Evolutionary conservation across 2,113 vertebrate genomes (phyloP).

Genomic region (Paradoxurus hermaphroditus): DNA sequence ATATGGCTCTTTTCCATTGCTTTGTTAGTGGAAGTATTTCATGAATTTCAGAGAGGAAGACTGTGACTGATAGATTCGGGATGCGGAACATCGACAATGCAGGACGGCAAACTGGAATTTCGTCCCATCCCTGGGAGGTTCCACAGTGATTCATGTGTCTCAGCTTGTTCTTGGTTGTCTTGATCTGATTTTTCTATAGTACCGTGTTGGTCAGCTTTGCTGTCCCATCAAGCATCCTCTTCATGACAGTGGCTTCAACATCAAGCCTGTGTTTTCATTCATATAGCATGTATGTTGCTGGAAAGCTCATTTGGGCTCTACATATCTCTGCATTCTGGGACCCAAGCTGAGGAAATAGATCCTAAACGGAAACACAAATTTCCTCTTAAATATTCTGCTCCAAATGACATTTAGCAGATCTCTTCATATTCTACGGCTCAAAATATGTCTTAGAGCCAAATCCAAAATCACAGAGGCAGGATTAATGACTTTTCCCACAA

Average conservation of each 20-base stretch:
- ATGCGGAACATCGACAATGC: background rate
- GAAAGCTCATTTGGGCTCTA: background rate
- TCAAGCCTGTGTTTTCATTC: background rate
- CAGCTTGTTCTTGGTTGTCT: background rate
- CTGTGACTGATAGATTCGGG: background rate
- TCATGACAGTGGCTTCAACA: background rate
- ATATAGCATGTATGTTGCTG: background rate
- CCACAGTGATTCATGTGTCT: background rate
- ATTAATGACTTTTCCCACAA: background rate
- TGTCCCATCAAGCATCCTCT: background rate
- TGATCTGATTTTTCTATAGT: background rate
- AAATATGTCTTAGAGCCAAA: conserved; percentile 25
- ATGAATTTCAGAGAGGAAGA: background rate
- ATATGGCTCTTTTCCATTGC: background rate
- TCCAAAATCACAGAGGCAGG: background rate
- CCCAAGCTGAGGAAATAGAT: background rate
- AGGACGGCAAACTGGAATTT: background rate
- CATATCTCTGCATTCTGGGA: background rate
- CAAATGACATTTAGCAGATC: background rate
- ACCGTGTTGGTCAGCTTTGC: background rate
- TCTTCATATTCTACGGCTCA: background rate
- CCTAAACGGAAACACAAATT: background rate
- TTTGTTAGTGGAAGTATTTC: background rate
- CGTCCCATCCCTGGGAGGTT: background rate
- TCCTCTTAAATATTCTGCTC: background rate